Evolutionary conservation across 2,113 vertebrate genomes (phyloP).

Genomic region (Hylia prasina): DNA sequence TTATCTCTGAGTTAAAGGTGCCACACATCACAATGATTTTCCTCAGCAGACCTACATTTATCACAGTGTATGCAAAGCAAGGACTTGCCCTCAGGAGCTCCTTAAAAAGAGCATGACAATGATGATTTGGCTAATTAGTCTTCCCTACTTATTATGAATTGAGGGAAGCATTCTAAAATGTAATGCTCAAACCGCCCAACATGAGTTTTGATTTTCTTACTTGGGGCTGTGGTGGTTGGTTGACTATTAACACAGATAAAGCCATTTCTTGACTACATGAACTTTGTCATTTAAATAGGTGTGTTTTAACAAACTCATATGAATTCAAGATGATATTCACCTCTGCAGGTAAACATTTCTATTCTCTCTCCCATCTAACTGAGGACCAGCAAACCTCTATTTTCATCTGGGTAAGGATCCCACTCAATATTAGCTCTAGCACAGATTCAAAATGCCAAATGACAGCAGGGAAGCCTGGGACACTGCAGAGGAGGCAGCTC

Average conservation of each 20-base stretch:
- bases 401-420: background rate
- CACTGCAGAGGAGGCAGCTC: background rate
- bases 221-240: background rate
- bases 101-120: background rate
- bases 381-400: background rate
- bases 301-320: background rate
- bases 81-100: background rate
- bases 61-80: background rate
- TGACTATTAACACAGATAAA: background rate
- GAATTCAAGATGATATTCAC: background rate
- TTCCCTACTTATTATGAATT: background rate
- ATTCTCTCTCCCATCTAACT: background rate
- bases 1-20: slow-evolving; percentile 27
- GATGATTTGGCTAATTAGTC: slow-evolving; percentile 28
- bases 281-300: background rate
- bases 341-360: background rate
- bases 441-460: background rate
- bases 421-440: background rate
- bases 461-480: background rate
- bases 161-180: background rate
- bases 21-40: background rate
- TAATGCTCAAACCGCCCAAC: background rate
- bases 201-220: background rate
- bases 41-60: background rate
- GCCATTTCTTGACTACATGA: background rate